Conservation (phyloP, 2,888 invertebrate species). For the Eupeodes luniger region DNA sequence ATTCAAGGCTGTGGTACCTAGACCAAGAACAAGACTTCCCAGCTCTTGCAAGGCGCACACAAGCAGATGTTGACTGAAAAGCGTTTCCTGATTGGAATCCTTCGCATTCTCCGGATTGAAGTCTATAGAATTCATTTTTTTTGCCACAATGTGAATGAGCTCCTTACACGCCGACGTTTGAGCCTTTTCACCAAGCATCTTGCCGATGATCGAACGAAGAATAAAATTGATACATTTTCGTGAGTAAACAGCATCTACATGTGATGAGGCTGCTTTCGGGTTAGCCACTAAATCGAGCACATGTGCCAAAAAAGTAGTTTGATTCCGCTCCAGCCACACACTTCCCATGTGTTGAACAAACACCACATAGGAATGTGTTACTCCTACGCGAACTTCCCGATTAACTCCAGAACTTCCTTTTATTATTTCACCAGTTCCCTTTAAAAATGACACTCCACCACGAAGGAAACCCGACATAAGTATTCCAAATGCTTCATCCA, state of each 20-base stretch:
- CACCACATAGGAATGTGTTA: conserved; percentile 98
- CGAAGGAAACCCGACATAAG: conserved; percentile 97
- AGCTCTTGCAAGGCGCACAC: conserved; percentile 97
- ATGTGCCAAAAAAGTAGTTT: conserved; percentile 93
- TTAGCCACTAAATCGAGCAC: conserved; percentile 96
- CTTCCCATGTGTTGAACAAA: conserved; percentile 97
- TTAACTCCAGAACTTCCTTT: conserved; percentile 97
- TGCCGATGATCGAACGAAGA: conserved; percentile 94
- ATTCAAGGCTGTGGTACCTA: conserved; percentile 97
- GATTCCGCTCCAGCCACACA: conserved; percentile 96
- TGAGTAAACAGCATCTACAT: conserved; percentile 98
- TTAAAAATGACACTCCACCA: conserved; percentile 96
- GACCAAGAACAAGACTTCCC: conserved; percentile 93
- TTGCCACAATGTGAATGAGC: conserved; percentile 94
- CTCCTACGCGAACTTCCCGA: conserved; percentile 97
- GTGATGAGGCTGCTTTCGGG: conserved; percentile 97
- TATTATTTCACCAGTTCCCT: conserved; percentile 97
- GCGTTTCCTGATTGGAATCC: conserved; percentile 94
- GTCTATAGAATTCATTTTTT: conserved; percentile 97
- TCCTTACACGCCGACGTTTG: conserved; percentile 98
- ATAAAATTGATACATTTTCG: conserved; percentile 99
- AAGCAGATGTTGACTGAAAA: conserved; percentile 94
- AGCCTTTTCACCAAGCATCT: conserved; percentile 98
- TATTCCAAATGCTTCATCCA: conserved; percentile 96
- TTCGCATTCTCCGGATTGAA: conserved; percentile 96